A percentile compares a stretch with the other conserved stretches of the same genome.
Conservation (phyloP, 2,888 invertebrate species). For the Pyrochroa serraticornis region DNA sequence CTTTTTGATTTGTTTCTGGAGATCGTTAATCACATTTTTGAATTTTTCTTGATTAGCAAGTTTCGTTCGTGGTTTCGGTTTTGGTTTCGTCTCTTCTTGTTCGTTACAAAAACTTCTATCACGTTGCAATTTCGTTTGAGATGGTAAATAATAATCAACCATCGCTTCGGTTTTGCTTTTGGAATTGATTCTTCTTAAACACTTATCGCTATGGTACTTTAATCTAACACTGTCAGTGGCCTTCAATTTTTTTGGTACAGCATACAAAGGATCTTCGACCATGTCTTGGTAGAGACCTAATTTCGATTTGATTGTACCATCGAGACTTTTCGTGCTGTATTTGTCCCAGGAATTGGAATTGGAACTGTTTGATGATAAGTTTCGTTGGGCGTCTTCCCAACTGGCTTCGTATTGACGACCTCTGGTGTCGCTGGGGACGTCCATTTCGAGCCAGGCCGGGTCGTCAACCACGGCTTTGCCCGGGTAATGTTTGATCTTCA, state of each 20-base stretch:
- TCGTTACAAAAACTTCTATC: slow-evolving; percentile 31
- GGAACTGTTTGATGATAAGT: slow-evolving; percentile 60
- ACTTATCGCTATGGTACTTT: slow-evolving; percentile 56
- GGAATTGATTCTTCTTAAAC: slow-evolving; percentile 51
- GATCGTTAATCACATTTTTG: slow-evolving; percentile 45
- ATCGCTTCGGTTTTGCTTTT: slow-evolving; percentile 42
- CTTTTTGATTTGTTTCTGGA: slow-evolving; percentile 52
- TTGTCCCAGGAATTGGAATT: slow-evolving; percentile 51
- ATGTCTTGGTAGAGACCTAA: slow-evolving; percentile 51
- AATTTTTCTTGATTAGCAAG: slow-evolving; percentile 40
- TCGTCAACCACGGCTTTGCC: slow-evolving; percentile 76
- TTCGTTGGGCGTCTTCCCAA: slow-evolving; percentile 76
- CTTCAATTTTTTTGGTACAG: slow-evolving; percentile 36
- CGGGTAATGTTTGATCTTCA: slow-evolving; percentile 86
- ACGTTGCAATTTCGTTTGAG: slow-evolving; percentile 34
- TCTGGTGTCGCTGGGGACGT: slow-evolving; percentile 70
- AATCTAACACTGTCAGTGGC: slow-evolving; percentile 46
- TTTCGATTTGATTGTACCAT: slow-evolving; percentile 55
- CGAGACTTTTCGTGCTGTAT: slow-evolving; percentile 45
- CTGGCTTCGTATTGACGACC: slow-evolving; percentile 82
- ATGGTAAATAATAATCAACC: slow-evolving; percentile 46
- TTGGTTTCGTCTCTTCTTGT: slow-evolving; percentile 33
- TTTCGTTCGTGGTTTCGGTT: slow-evolving; percentile 50
- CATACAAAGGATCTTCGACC: slow-evolving; percentile 45
- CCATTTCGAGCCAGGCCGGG: slow-evolving; percentile 68